Percentiles rank a stretch among this genome's conserved stretches.
Evolutionary conservation across 1,140 invertebrate species (phyloP).

Genomic region (Vanessa tameamea): DNA sequence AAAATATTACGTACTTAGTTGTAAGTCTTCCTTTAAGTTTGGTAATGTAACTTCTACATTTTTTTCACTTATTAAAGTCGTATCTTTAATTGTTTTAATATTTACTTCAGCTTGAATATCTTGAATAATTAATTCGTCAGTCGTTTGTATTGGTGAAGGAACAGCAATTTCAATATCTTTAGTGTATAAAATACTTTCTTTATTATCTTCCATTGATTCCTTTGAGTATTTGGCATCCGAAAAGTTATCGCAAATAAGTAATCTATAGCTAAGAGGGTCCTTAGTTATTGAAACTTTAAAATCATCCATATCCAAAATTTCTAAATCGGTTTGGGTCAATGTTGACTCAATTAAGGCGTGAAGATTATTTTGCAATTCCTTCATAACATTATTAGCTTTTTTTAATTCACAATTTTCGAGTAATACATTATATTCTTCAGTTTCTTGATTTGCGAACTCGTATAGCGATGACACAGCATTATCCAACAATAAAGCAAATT

Average conservation of each 20-base stretch:
- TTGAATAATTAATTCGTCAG: background rate
- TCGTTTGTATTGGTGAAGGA: background rate
- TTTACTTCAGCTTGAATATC: background rate
- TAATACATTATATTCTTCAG: background rate
- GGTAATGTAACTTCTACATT: background rate
- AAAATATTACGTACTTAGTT: background rate
- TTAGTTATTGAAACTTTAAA: background rate
- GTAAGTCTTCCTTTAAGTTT: background rate
- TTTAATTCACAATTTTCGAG: background rate
- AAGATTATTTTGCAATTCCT: background rate
- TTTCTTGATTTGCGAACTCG: background rate
- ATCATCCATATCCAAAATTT: constrained; percentile 6
- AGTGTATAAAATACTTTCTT: background rate
- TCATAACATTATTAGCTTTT: background rate
- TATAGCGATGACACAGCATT: constrained; percentile 7
- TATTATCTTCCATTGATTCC: background rate
- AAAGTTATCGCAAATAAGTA: background rate
- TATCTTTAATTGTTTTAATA: background rate
- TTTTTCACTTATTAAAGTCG: background rate
- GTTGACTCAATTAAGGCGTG: background rate
- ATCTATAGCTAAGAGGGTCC: constrained; percentile 2
- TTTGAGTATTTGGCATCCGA: background rate
- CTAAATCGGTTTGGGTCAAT: background rate
- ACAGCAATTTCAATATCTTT: background rate
- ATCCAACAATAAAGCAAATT: constrained; percentile 17